Conservation (phyloP, 2,888 invertebrate genomes). For the Morinoia aosen region DNA sequence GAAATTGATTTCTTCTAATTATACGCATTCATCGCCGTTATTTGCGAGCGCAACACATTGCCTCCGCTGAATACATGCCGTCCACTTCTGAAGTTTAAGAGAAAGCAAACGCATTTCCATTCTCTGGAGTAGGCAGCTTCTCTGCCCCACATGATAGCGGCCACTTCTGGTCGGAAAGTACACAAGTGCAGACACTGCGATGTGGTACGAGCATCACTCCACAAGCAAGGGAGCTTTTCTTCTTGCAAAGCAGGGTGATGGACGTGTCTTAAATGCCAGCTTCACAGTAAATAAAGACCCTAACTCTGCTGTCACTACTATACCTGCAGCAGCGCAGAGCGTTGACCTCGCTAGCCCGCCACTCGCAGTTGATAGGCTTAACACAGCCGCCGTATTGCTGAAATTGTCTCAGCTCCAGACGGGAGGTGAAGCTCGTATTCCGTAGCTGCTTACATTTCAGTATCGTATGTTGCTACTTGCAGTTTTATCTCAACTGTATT, state of each 20-base stretch:
- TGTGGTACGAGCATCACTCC: slow-evolving; percentile 2
- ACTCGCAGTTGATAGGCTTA: background rate
- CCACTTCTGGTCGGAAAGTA: background rate
- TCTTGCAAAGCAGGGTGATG: slow-evolving; percentile 4
- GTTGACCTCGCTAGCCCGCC: slow-evolving; percentile 8
- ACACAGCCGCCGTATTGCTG: background rate
- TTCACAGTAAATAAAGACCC: background rate
- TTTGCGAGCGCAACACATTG: background rate
- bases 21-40: background rate
- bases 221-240: background rate
- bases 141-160: background rate
- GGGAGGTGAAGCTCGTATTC: background rate
- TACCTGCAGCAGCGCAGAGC: background rate
- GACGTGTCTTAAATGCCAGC: slow-evolving; percentile 17
- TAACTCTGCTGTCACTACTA: slow-evolving; percentile 12
- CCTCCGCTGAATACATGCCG: background rate
- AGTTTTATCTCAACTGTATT: background rate
- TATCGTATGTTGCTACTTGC: background rate
- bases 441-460: background rate
- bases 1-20: background rate
- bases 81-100: background rate
- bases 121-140: background rate
- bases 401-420: background rate
- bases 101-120: background rate
- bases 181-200: background rate